Evolutionary conservation across 2,888 invertebrate genomes (phyloP), one percentile per base, ranked within the genome.

Genomic region (Pteria penguin): DNA sequence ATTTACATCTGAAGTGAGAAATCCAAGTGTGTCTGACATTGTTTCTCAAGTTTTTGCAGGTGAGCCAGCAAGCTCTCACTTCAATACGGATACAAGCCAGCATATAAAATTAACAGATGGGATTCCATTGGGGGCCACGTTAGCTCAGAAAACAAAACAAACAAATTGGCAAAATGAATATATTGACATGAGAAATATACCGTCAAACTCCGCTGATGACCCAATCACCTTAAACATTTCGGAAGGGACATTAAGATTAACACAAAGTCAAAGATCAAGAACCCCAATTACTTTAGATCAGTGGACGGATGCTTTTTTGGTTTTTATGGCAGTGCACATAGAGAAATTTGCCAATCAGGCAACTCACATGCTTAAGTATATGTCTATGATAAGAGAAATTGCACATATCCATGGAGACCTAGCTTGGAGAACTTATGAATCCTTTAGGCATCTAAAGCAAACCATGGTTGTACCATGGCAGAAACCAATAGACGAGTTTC

Each of bases 351-450:
- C 57, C 11, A 24, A 18, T 1, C 26, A 58, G 24, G 29, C 57
- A 14, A 8, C 63, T 5, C 55, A 55, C 27, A 26, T 72, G 26
- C 33, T 65, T 3, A 72, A 72, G 27, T 72, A 65, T 36, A 32
- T 22, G 4, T 14, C 22, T 5, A 24, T 22, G 11, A 57, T 72
- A 26, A 55, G 65, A 4, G 72, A 72, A 58, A 57, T 72, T 27
- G 29, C 26, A 14, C 29, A 63, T 1, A n/a, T 57, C 0, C 55
- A 65, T 72, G 58, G 36, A 3, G 65, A 66, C 63, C 11, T 27
- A 18, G 60, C 70, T 1, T 70, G 61, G 70, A 24, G 61, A 33
- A 24, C n/a, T 27, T 70, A 70, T 52, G 70, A 70, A 22, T 29
- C n/a, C 8, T 71, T 71, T 32, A 2, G 71, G 1, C 5, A 5